Evolutionary conservation across 2,797 vertebrate genomes (phyloP), one percentile per base, ranked within the genome.

Genomic region (Cyclopterus lumpus): DNA sequence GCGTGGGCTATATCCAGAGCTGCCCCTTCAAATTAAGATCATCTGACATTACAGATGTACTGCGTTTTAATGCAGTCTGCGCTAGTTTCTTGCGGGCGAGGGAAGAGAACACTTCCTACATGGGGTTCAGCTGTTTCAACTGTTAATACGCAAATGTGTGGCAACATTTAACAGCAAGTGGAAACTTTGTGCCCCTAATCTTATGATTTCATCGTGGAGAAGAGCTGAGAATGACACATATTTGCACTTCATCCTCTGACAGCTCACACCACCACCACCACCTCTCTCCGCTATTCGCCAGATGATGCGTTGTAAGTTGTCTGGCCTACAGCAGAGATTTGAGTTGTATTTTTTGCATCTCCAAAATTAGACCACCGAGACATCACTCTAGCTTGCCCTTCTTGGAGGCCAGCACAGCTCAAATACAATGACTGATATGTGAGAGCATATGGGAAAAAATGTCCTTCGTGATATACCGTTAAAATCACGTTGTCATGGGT

Each of bases 21-120:
- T 85, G 87, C 71, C 71, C 51, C 58, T 48, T 86, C 81, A 28
- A 57, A 81, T 87, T 88, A 87, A 71, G 77, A 83, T 51, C 73
- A 88, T 85, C 59, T 83, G 81, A 70, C 71, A 40, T 88, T 78
- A 72, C 73, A 80, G 79, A 84, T 60, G 79, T 42, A 12, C 36
- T 40, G 42, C 8, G 2, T 77, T 76, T 73, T 76, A 67, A 73
- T 72, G 69, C 66, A 71, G 51, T 49, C 75, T 67, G 65, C 48
- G 67, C 61, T 42, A 1, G 12, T 61, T 77, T 71, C 73, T 55
- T 26, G 14, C 68, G 58, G 63, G 26, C 26, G 55, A 65, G 22
- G 28, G 38, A 68, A 61, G 62, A 66, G 65, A 68, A 59, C 34
- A 61, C 73, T 66, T 61, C 65, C 70, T 53, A 69, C 65, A 55